phyloP scores from a whole-genome alignment of 2,113 vertebrate species.

The Origma solitaria region DNA sequence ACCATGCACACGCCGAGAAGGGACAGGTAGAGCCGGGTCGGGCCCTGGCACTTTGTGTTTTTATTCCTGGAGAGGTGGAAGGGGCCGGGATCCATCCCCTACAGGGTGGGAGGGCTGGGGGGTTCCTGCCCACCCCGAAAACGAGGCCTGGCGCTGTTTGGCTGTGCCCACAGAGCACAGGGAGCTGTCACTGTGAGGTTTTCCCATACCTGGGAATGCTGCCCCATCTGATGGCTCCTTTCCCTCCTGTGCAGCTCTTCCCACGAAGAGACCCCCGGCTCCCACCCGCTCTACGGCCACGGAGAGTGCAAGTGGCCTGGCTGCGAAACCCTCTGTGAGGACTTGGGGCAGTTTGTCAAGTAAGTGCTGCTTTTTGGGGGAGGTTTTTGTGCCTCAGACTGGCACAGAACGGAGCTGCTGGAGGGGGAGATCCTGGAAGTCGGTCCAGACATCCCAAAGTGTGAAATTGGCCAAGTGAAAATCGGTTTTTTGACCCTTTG shows the following conservation, averaged over 20 bases:
- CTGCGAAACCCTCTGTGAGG: slow-evolving; percentile 98
- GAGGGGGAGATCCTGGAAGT: too few species aligned
- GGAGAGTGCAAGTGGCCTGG: slow-evolving; percentile 99
- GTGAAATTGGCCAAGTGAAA: too few species aligned
- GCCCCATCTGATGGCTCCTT: neutral
- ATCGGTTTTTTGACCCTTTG: too few species aligned
- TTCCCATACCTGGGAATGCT: rapidly evolving
- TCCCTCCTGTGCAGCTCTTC: slow-evolving; percentile 66
- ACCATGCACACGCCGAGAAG: slow-evolving; percentile 92
- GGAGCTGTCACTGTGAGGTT: rapidly evolving
- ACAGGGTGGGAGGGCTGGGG: rapidly evolving
- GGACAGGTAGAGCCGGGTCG: slow-evolving; percentile 82
- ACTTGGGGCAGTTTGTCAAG: slow-evolving; percentile 99
- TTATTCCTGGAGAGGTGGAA: neutral
- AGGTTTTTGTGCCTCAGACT: neutral
- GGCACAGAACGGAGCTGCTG: rapidly evolving
- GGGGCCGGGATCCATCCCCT: neutral
- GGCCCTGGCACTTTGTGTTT: neutral
- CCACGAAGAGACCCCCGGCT: slow-evolving; percentile 88
- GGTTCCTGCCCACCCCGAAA: neutral
- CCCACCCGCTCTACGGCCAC: slow-evolving; percentile 95
- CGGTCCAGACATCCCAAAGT: neutral
- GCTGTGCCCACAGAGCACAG: neutral
- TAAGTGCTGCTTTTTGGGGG: slow-evolving; percentile 60
- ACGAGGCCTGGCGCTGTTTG: rapidly evolving